Base-by-base conservation (phyloP, 2,888 invertebrate genomes). In the Yponomeuta plumbellus region DNA sequence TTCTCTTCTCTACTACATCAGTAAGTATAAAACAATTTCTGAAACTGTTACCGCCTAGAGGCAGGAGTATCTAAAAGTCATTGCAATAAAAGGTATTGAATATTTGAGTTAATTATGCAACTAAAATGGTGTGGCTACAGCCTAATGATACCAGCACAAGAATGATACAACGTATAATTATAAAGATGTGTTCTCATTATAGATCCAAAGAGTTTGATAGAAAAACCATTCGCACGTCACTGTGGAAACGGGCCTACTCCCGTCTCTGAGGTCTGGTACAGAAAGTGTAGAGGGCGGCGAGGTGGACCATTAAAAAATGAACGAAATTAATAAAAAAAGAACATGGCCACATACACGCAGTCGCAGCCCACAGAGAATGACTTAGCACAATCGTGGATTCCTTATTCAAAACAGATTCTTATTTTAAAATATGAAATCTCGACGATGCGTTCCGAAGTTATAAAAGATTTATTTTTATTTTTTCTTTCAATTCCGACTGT, bases 371-470 rank as follows among this genome's bases (percentile, higher is more conserved):
- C 21, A 58, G 75, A 80, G 77, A 83, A 81, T 89, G 88, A 89
- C 84, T 80, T 75, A 77, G 85, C 88, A 86, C 80, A 81, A 84
- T 77, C 79, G 76, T 73, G 74, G 68, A 71, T 72, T 72, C 75
- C 74, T 79, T 81, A 86, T 84, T 84, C 85, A 83, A 82, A 84
- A 82, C 72, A 79, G 79, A 84, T 77, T 79, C 83, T 84, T 79
- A 85, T 85, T 85, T 85, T 83, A 81, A 86, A 88, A 88, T 88
- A 87, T 86, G 85, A 87, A 88, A 86, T 85, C 83, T 81, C 77
- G 68, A 80, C 64, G 68, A 66, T 66, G 66, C 66, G 66, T 66
- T 66, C 66, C 13, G 21, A 44, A n/a, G 23, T 40, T 65, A 21
- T 44, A 85, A 85, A 87, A 77, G 80, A 86, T 85, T 84, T 77